Evolutionary conservation across 1,140 invertebrate genomes (phyloP).

Genomic region (Bombus terrestris): DNA sequence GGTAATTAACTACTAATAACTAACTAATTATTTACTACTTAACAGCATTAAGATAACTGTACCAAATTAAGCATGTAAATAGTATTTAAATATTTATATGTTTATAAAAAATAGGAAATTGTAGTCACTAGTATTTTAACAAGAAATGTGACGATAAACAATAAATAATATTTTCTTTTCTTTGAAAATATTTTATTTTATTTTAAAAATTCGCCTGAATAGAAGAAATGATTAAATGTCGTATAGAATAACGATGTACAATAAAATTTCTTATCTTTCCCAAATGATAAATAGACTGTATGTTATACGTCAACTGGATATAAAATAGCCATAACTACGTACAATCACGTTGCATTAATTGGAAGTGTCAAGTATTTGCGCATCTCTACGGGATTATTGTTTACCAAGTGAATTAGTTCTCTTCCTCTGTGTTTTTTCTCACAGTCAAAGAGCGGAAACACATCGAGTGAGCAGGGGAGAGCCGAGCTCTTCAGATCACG

Average conservation of each 20-base stretch:
- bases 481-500: not conserved
- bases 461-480: not conserved
- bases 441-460: not conserved
- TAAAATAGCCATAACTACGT: slow-evolving; percentile 20
- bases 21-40: too few relatives aligned
- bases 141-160: too few relatives aligned
- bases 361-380: slow-evolving; percentile 44
- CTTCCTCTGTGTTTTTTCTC: not conserved
- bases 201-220: too few relatives aligned
- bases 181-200: too few relatives aligned
- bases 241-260: not conserved
- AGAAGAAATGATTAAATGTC: not conserved
- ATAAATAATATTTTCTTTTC: too few relatives aligned
- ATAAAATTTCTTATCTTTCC: not conserved
- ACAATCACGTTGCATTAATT: slow-evolving; percentile 43
- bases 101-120: too few relatives aligned
- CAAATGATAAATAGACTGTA: not conserved
- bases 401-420: slow-evolving; percentile 34
- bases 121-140: too few relatives aligned
- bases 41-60: too few relatives aligned
- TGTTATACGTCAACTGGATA: not conserved
- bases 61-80: too few relatives aligned
- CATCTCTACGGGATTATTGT: slow-evolving; percentile 46
- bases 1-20: too few relatives aligned
- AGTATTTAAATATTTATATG: too few relatives aligned